Conservation (phyloP, 2,888 invertebrate species). For the Congeria kusceri region DNA sequence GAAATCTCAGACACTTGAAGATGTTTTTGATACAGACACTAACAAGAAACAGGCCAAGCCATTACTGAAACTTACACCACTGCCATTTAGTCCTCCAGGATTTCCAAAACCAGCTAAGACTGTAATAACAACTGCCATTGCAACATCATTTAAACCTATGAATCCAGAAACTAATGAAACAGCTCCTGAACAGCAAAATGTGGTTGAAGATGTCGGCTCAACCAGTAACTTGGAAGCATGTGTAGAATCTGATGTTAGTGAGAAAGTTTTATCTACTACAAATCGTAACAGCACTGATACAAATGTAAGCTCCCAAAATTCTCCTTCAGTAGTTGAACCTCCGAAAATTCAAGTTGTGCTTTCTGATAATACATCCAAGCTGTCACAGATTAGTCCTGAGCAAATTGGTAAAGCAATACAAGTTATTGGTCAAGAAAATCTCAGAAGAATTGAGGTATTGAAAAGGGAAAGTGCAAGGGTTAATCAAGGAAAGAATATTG, state of each 20-base stretch:
- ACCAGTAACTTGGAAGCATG: neutral
- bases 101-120: conserved; percentile 17
- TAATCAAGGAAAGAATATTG: conserved; percentile 40
- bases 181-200: neutral
- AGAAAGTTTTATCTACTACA: neutral
- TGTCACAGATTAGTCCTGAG: conserved; percentile 43
- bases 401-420: conserved; percentile 60
- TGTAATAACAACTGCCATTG: conserved; percentile 17
- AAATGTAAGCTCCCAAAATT: neutral
- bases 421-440: conserved; percentile 59
- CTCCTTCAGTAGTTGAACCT: neutral
- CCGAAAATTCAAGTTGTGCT: neutral
- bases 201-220: neutral
- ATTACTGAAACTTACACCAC: conserved; percentile 15
- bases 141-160: conserved; percentile 37
- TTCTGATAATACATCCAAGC: conserved; percentile 13
- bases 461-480: conserved; percentile 34
- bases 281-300: neutral
- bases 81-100: conserved; percentile 28
- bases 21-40: conserved; percentile 38
- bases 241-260: neutral
- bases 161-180: conserved; percentile 12
- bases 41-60: conserved; percentile 11
- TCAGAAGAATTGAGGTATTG: conserved; percentile 47
- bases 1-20: conserved; percentile 22